Base-by-base conservation (phyloP, 2,797 vertebrate species). In the Mareca strepera region DNA sequence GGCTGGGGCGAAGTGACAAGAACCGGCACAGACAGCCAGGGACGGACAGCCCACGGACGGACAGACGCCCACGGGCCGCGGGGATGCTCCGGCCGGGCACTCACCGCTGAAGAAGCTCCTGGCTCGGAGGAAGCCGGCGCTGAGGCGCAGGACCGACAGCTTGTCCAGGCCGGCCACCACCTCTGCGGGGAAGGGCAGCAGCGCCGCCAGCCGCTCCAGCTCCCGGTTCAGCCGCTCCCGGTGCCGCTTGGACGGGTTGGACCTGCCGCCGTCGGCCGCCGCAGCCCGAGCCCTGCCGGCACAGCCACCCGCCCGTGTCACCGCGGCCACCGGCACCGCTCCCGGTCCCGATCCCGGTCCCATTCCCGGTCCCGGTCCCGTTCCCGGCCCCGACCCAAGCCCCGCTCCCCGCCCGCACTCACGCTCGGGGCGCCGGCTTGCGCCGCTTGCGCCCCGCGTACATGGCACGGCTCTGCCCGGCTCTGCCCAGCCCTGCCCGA, bases 221-320 rank as follows among this genome's bases (percentile, higher is more conserved):
- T 98, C 98, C 6, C 97, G 96, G 66, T 98, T 98, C 88, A 98
- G 95, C 37, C 98, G 88, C 95, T 98, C 98, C 17, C 98, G 82
- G 60, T 98, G 98, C 37, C 98, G 97, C 75, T 98, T 98, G 87
- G 98, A 98, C 4, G 98, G 98, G 95, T 98, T 98, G 81, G 98
- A 98, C 87, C 97, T 97, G 59, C 94, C 86, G 5, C 97, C 97
- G 75, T 98, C 98, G 1, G 85, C 50, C 3, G 96, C 82, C 0
- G 92, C 75, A 55, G 91, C 96, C 93, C 98, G 98, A 87, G 94
- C 96, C 91, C 98, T 98, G 90, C 44, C 11, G 37, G 74, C 6
- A 53, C 44, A 72, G 79, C 64, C 89, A 29, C 35, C 21, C 28
- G 80, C 41, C 56, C 50, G 17, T 35, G 41, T 91, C 79, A 89